Evolutionary conservation across 2,797 vertebrate genomes (phyloP), one percentile per base, ranked within the genome.

Genomic region (Coreius guichenoti): DNA sequence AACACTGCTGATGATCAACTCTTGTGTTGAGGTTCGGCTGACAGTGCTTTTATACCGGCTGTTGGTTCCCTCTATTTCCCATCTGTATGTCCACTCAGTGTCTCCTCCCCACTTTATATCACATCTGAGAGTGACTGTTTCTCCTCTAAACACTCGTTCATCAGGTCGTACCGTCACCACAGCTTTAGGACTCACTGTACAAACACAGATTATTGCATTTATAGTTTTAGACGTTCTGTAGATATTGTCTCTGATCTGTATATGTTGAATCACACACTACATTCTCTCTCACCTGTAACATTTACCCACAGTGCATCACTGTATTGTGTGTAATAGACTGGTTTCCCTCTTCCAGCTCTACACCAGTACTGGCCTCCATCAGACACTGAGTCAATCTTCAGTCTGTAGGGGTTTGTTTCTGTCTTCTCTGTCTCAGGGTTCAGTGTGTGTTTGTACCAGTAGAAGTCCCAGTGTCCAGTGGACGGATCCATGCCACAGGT

Each of bases 71-170:
- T 26, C 1, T 26, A 26, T 26, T n/a, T n/a, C 56, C 39, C 39
- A 39, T 39, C 8, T 39, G 39, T 39, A 39, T 39, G 39, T 39
- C 39, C 39, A 39, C 39, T 39, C 39, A 39, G 39, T 39, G 39
- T 39, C 39, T 39, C 39, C 39, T 39, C 39, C 8, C 39, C n/a
- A n/a, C n/a, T 9, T 39, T 39, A 39, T 9, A 39, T 39, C 39
- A 39, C 39, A 39, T 39, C 39, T 39, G 49, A 88, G n/a, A 56
- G 74, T 79, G 65, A 87, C 87, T n/a, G 5, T 87, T 58, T 87
- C 67, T 79, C 67, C 80, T 31, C 4, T 82, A 54, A 82, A 86
- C 61, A 82, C 63, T 3, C 43, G 63, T 74, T 43, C 39, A 8
- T 39, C 39, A 39, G 39, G 39, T 39, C 8, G 39, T 9, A 39